phyloP scores from a whole-genome alignment of 2,113 vertebrate genomes.

The Dascyllus trimaculatus region DNA sequence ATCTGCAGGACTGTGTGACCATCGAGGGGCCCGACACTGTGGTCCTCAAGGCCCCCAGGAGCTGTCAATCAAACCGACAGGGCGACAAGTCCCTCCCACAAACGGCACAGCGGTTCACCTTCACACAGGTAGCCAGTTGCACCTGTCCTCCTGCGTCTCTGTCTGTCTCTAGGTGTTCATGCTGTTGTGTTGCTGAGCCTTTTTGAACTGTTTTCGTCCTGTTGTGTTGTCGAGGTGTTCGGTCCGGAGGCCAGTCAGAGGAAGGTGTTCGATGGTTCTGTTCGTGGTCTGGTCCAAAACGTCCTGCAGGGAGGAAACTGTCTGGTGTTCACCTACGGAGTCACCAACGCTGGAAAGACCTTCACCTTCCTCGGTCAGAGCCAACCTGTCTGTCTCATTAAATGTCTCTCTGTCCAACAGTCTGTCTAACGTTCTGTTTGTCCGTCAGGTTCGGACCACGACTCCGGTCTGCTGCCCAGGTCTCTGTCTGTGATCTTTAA shows the following conservation, averaged over 20 bases:
- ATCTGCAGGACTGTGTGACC: slow-evolving; percentile 87
- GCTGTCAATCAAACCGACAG: slow-evolving; percentile 76
- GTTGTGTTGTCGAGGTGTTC: slow-evolving; percentile 94
- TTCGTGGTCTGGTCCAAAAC: slow-evolving; percentile 87
- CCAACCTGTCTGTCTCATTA: neutral
- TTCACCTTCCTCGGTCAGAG: slow-evolving; percentile 93
- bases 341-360: slow-evolving; percentile 97
- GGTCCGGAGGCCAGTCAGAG: slow-evolving; percentile 91
- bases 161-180: neutral
- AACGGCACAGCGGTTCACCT: slow-evolving; percentile 90
- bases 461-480: slow-evolving; percentile 91
- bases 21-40: slow-evolving; percentile 87
- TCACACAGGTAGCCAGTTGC: slow-evolving; percentile 87
- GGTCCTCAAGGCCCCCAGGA: slow-evolving; percentile 87
- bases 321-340: slow-evolving; percentile 94
- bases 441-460: slow-evolving; percentile 88
- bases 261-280: slow-evolving; percentile 91
- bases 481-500: slow-evolving; percentile 91
- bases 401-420: neutral
- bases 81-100: slow-evolving; percentile 88
- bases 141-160: neutral
- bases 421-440: neutral
- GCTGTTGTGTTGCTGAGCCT: neutral
- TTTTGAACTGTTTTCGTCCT: no score
- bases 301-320: slow-evolving; percentile 91